Base-by-base conservation (phyloP, 1,140 invertebrate genomes). In the Formica selysi region DNA sequence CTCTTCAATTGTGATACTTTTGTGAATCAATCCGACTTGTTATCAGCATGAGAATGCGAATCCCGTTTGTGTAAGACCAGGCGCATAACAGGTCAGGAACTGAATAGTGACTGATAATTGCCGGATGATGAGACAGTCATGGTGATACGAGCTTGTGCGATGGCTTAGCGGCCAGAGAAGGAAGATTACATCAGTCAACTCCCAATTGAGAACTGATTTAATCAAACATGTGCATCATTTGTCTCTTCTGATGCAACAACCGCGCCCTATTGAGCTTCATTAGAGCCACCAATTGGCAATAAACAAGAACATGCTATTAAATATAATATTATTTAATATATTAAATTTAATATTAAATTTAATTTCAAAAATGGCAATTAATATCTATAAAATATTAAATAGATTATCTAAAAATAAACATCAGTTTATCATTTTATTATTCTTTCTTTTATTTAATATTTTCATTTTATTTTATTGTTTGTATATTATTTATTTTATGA, bases 161-260 rank as follows among this genome's bases (percentile, higher is more conserved):
- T 57, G 48, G 85, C 85, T 90, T 90, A 86, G 71, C 19, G 22
- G 8, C 11, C 10, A 85, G n/a, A 29, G 16, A 38, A 85, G 29
- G 41, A 79, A 80, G 65, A 91, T 91, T 91, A 91, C 91, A 90
- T 91, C 91, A 91, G 91, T 71, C 87, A 44, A 61, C 61, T 76
- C 10, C 48, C 87, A 88, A 85, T 91, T 91, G 81, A 85, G 70
- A 87, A 87, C 67, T 91, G 76, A 86, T 90, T 91, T 64, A 87
- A 91, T 78, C 62, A 57, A 73, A 54, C 54, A 44, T 44, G 32
- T 86, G 76, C 80, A 85, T 64, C 59, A 57, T 51, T 79, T 71
- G 76, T 54, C 61, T 84, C 70, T 91, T 91, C 88, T 91, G 91
- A 91, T 89, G 91, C 90, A 91, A 91, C 71, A 22, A 36, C 2